These are phyloP conservation scores for Torymus tubicola DNA, from an alignment of 2,888 invertebrate genomes.

Conservation along the genomic window DNA sequence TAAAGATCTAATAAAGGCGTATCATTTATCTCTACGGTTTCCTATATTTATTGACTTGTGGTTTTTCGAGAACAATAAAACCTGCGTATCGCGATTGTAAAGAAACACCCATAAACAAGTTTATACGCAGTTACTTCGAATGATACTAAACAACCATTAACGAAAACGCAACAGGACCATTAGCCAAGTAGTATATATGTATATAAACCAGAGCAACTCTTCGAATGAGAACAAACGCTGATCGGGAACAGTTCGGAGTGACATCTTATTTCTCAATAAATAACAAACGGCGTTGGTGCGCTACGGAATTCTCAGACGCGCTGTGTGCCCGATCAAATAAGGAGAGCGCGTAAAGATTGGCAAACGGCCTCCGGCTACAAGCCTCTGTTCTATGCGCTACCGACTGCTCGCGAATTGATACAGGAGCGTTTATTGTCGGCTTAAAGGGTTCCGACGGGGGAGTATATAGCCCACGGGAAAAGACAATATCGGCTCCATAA, in stretches of 20 bases:
- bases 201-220: too few relatives aligned
- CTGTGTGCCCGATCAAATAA: constrained; percentile 47
- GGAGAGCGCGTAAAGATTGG: constrained; percentile 32
- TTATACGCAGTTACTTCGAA: too few relatives aligned
- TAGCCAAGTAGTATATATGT: too few relatives aligned
- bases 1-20: too few relatives aligned
- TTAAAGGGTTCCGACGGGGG: constrained; percentile 48
- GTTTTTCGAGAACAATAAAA: too few relatives aligned
- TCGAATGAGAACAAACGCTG: neutral
- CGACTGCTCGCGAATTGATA: constrained; percentile 43
- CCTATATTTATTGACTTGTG: too few relatives aligned
- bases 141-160: too few relatives aligned
- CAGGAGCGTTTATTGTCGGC: constrained; percentile 57
- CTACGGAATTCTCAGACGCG: constrained; percentile 18
- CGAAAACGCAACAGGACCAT: too few relatives aligned
- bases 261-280: constrained; percentile 51
- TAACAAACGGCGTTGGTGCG: constrained; percentile 20
- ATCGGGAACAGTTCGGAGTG: neutral
- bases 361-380: constrained; percentile 21
- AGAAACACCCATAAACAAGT: too few relatives aligned
- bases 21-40: too few relatives aligned
- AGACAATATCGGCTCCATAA: constrained; percentile 66
- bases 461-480: constrained; percentile 24
- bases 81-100: too few relatives aligned
- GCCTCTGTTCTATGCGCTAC: too few relatives aligned